Evolutionary conservation across 92 coral and sea anemone species (phyloP).

Genomic region (Epizoanthus ramosus): DNA sequence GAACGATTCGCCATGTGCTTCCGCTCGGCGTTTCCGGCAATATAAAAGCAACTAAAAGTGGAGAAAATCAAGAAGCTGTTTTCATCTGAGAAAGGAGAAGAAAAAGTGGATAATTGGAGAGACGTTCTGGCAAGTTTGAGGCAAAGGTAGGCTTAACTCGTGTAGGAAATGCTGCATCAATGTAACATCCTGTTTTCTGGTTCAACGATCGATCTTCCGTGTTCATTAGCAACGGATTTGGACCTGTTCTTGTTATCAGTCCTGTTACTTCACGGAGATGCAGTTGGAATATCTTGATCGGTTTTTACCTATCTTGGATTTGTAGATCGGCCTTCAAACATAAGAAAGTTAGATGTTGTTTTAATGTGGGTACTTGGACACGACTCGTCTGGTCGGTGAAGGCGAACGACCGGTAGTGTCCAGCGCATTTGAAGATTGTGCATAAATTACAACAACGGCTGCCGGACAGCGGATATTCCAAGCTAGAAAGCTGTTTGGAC

Average conservation of each 20-base stretch:
- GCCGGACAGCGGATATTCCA: conserved; percentile 43
- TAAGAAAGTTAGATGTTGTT: neutral
- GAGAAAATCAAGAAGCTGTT: conserved; percentile 45
- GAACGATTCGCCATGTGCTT: conserved; percentile 90
- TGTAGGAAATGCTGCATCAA: conserved; percentile 7
- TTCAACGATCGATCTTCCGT: conserved; percentile 35
- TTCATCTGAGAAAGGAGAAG: conserved; percentile 14
- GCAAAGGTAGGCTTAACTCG: conserved; percentile 25
- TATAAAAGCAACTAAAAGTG: conserved; percentile 51
- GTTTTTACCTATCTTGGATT: neutral
- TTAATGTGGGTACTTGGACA: neutral
- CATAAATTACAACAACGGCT: conserved; percentile 21
- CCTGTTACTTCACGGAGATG: neutral
- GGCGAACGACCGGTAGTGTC: conserved; percentile 35
- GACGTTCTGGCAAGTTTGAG: conserved; percentile 21
- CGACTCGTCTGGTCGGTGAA: conserved; percentile 15
- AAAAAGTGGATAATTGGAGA: conserved; percentile 19
- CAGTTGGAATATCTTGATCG: neutral
- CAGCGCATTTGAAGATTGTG: conserved; percentile 30
- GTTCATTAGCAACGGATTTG: conserved; percentile 41
- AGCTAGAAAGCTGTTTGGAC: neutral
- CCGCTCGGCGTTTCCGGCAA: conserved; percentile 93
- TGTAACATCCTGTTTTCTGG: conserved; percentile 31
- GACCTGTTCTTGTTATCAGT: conserved; percentile 30
- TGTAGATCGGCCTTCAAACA: neutral